Conservation (phyloP, 2,888 invertebrate species). For the Drepanosiphum platanoidis region DNA sequence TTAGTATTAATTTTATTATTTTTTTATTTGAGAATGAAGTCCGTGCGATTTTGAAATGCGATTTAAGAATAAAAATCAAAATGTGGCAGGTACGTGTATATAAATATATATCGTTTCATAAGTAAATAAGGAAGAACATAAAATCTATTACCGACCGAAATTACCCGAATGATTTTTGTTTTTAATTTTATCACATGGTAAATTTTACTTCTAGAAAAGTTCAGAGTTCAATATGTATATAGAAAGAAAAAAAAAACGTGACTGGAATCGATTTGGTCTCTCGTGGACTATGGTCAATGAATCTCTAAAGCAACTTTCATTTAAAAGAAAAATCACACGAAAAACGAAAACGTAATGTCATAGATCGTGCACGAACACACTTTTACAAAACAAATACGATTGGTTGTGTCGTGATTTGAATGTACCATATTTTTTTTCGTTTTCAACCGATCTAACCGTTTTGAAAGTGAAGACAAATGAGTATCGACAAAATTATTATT, state of each 20-base stretch:
- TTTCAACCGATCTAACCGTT: constrained; percentile 8
- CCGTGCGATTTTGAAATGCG: neutral
- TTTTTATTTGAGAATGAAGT: constrained; percentile 17
- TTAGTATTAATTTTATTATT: too few relatives aligned
- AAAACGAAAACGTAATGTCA: constrained; percentile 45
- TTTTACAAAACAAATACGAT: constrained; percentile 15
- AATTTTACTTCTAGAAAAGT: neutral
- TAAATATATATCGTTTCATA: too few relatives aligned
- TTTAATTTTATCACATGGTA: neutral
- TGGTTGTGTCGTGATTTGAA: constrained; percentile 22
- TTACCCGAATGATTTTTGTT: neutral
- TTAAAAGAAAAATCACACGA: constrained; percentile 41
- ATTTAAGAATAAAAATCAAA: constrained; percentile 8
- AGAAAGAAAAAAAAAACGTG: constrained; percentile 29
- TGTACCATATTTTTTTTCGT: constrained; percentile 11
- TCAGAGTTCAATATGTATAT: too few relatives aligned
- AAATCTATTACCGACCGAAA: neutral
- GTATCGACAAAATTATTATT: neutral
- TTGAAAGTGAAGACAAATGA: constrained; percentile 27
- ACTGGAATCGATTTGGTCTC: constrained; percentile 35
- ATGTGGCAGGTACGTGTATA: too few relatives aligned
- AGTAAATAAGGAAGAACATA: neutral
- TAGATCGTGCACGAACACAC: constrained; percentile 38
- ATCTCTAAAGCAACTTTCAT: constrained; percentile 45
- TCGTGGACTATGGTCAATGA: constrained; percentile 10